phyloP scores from a whole-genome alignment of 2,888 invertebrate genomes.

The Parnassius mnemosyne region DNA sequence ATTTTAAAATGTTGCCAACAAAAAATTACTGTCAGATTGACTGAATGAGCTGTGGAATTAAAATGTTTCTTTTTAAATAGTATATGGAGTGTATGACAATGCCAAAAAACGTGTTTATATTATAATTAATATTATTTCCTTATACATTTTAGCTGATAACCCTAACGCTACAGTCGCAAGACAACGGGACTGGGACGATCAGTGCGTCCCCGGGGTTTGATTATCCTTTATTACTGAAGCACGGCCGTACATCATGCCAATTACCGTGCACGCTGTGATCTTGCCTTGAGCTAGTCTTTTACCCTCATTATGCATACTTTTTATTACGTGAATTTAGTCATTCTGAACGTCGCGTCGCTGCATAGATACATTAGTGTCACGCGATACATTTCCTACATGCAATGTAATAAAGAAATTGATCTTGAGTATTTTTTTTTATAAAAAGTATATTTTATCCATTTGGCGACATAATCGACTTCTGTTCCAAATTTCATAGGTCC shows the following conservation, averaged over 20 bases:
- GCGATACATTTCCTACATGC: background rate
- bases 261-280: slow-evolving; percentile 40
- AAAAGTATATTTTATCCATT: no score
- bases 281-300: slow-evolving; percentile 24
- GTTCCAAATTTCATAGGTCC: no score
- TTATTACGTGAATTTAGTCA: slow-evolving; percentile 13
- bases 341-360: slow-evolving; percentile 3
- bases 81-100: no score
- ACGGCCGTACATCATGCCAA: slow-evolving; percentile 47
- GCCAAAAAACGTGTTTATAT: no score
- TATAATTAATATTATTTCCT: background rate
- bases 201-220: slow-evolving; percentile 54
- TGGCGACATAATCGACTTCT: no score
- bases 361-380: background rate
- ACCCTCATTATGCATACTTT: slow-evolving; percentile 15
- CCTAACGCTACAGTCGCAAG: slow-evolving; percentile 9
- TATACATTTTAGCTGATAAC: background rate
- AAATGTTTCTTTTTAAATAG: no score
- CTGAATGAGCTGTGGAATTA: no score
- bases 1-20: no score
- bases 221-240: slow-evolving; percentile 59
- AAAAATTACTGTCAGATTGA: no score
- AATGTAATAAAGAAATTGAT: no score
- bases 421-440: no score
- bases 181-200: slow-evolving; percentile 37